Conservation (phyloP, 2,888 invertebrate species). For the Conops quadrifasciatus region DNA sequence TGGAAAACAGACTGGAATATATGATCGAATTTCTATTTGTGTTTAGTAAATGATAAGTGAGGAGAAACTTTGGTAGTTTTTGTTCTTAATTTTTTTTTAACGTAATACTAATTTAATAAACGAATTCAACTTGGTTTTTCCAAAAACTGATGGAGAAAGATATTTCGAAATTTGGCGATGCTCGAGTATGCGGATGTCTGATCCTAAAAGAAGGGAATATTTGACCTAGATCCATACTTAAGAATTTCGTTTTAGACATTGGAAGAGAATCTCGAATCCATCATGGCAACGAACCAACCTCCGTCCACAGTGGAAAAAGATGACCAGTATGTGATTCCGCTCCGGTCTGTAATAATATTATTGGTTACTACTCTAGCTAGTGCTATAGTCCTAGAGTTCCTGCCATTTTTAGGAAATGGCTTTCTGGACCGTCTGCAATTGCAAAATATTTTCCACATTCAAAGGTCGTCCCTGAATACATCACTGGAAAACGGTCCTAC, state of each 20-base stretch:
- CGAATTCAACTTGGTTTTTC: too few relatives aligned
- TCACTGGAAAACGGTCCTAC: conserved; percentile 49
- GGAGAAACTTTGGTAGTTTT: too few relatives aligned
- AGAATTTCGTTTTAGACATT: conserved; percentile 7
- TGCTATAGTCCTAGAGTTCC: conserved; percentile 51
- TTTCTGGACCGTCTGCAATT: conserved; percentile 20
- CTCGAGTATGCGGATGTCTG: background rate
- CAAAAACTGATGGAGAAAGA: conserved; percentile 4
- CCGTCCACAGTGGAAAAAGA: background rate
- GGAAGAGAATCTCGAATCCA: background rate
- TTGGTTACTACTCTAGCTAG: conserved; percentile 49
- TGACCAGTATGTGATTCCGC: conserved; percentile 40
- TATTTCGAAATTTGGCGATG: background rate
- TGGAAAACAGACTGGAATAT: too few relatives aligned
- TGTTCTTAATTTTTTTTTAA: too few relatives aligned
- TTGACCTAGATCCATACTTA: conserved; percentile 14
- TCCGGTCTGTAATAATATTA: conserved; percentile 49
- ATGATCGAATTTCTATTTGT: too few relatives aligned
- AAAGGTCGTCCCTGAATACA: background rate
- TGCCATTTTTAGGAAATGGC: conserved; percentile 41
- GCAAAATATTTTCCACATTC: background rate
- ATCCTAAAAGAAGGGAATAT: background rate
- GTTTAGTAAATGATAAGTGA: too few relatives aligned
- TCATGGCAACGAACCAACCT: background rate
- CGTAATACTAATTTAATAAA: too few relatives aligned